phyloP scores from a whole-genome alignment of 2,888 invertebrate genomes.

The Mythimna albipuncta region DNA sequence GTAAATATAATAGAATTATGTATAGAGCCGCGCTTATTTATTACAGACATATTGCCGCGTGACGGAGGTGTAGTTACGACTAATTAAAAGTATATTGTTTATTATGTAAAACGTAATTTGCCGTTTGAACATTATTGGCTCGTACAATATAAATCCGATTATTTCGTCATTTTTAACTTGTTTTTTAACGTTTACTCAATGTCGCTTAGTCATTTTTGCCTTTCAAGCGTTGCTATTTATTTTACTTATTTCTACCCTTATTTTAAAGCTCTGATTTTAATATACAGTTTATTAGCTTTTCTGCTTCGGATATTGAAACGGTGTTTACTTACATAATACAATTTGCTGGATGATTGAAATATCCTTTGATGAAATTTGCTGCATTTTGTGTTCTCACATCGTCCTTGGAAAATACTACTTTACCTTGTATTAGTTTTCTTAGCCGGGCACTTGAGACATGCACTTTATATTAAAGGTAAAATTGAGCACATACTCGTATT shows the following conservation, averaged over 20 bases:
- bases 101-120: no score
- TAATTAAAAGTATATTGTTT: no score
- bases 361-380: conserved; percentile 23
- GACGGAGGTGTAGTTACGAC: no score
- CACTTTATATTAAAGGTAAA: conserved; percentile 1
- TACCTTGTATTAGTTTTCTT: conserved; percentile 13
- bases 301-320: background rate
- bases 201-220: no score
- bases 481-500: conserved; percentile 19
- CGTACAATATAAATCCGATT: no score
- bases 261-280: background rate
- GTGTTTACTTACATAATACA: background rate
- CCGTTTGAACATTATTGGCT: no score
- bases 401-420: background rate
- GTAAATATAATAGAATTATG: no score
- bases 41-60: no score
- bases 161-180: no score
- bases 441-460: conserved; percentile 1
- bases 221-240: no score
- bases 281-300: background rate
- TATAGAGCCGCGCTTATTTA: no score
- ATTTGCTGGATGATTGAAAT: background rate
- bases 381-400: conserved; percentile 14
- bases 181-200: no score
- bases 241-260: background rate